These are phyloP conservation scores for Xenopus petersii DNA, from an alignment of 2,797 vertebrate species.

Conservation along the genomic window DNA sequence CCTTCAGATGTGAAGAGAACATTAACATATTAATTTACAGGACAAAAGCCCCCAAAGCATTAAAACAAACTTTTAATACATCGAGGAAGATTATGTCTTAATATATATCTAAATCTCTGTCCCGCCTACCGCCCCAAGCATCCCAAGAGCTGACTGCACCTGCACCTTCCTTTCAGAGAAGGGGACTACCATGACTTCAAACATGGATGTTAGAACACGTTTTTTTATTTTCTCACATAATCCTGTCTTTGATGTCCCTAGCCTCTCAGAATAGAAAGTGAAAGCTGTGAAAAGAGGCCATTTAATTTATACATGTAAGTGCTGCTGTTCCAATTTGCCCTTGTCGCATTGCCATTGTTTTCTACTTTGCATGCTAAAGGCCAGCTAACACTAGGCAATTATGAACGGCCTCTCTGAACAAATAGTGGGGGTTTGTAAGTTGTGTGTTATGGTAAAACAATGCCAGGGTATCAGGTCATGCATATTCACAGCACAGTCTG, in stretches of 20 bases:
- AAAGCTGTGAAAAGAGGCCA: slow-evolving; percentile 71
- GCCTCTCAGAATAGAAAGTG: slow-evolving; percentile 75
- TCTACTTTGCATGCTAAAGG: slow-evolving; percentile 93
- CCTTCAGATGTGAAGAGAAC: slow-evolving; percentile 53
- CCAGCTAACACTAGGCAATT: slow-evolving; percentile 75
- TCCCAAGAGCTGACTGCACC: slow-evolving; percentile 58
- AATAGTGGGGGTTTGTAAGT: slow-evolving; percentile 88
- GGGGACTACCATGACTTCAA: slow-evolving; percentile 84
- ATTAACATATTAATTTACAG: slow-evolving; percentile 59
- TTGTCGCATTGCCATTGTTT: slow-evolving; percentile 74
- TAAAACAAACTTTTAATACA: slow-evolving; percentile 58
- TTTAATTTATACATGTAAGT: slow-evolving; percentile 76
- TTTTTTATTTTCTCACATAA: slow-evolving; percentile 78
- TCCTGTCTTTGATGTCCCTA: slow-evolving; percentile 89
- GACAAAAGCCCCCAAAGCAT: slow-evolving; percentile 42
- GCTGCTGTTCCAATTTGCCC: slow-evolving; percentile 67
- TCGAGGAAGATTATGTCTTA: slow-evolving; percentile 52
- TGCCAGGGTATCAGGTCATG: slow-evolving; percentile 63
- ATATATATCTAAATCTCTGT: slow-evolving; percentile 33
- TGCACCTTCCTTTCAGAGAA: slow-evolving; percentile 62
- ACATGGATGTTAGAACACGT: slow-evolving; percentile 85
- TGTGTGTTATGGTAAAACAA: slow-evolving; percentile 64
- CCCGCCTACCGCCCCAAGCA: slow-evolving; percentile 50
- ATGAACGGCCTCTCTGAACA: slow-evolving; percentile 80
- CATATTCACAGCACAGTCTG: slow-evolving; percentile 52